Conservation (phyloP, 2,113 vertebrate genomes). For the Psilopsiagon aymara region DNA sequence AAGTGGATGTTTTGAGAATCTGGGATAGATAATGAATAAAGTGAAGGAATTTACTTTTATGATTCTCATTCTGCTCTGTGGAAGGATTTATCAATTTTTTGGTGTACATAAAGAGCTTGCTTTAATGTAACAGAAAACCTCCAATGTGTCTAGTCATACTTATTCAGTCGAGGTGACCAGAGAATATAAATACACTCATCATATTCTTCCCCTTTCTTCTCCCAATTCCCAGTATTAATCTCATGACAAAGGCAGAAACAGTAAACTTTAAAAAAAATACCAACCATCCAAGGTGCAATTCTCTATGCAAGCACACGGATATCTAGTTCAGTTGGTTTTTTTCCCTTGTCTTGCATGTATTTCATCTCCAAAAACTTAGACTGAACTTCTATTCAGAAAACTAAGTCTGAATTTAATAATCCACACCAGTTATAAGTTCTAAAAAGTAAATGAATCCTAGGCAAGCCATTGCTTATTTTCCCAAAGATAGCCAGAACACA, state of each 20-base stretch:
- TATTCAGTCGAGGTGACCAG: background rate
- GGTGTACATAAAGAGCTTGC: fast-evolving
- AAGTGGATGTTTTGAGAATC: background rate
- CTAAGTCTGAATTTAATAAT: background rate
- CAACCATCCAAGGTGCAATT: background rate
- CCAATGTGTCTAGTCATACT: background rate
- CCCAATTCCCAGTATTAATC: background rate
- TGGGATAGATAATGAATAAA: background rate
- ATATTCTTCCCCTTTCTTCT: background rate
- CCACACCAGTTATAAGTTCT: background rate
- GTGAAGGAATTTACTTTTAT: background rate
- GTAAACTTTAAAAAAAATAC: background rate
- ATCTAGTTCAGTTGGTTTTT: background rate
- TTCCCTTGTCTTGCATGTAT: background rate
- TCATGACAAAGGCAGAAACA: background rate
- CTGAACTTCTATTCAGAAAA: background rate
- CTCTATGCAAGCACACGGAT: background rate
- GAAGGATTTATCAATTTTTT: background rate
- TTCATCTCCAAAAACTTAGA: background rate
- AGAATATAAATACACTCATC: background rate
- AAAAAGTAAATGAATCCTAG: background rate
- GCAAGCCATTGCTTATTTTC: background rate
- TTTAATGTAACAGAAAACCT: background rate
- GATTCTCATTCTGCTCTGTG: background rate
- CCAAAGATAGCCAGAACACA: background rate